A percentile compares a stretch with the other conserved stretches of the same genome.
phyloP scores from a whole-genome alignment of 2,888 invertebrate genomes.

The Rugalucina vietnamica region DNA sequence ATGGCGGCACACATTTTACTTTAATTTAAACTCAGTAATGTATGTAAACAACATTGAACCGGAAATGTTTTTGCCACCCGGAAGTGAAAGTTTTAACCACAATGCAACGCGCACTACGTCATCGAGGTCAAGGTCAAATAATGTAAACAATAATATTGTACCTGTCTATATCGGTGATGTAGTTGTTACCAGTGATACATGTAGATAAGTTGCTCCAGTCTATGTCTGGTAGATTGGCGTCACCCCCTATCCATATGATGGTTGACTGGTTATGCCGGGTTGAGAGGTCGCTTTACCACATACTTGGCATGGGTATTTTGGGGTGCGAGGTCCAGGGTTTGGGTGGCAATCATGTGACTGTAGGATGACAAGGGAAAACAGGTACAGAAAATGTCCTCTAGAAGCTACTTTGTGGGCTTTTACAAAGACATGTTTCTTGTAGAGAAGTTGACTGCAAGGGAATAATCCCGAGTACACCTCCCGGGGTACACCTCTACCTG shows the following conservation, averaged over 20 bases:
- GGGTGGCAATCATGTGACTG: background rate
- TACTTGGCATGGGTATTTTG: slow-evolving; percentile 15
- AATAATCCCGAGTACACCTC: background rate
- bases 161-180: no score
- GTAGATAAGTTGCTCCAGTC: slow-evolving; percentile 13
- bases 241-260: background rate
- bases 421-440: background rate
- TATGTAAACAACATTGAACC: no score
- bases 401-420: background rate
- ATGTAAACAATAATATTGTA: no score
- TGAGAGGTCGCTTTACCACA: slow-evolving; percentile 12
- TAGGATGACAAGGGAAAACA: background rate
- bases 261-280: background rate
- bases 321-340: background rate
- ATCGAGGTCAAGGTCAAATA: no score
- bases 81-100: no score
- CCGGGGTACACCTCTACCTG: background rate
- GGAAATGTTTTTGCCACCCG: no score
- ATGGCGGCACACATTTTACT: no score
- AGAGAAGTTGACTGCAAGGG: background rate
- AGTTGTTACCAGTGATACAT: slow-evolving; percentile 3
- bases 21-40: no score
- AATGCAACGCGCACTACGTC: no score
- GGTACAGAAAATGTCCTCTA: background rate
- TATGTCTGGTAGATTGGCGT: slow-evolving; percentile 33